Conservation (phyloP, 2,113 vertebrate genomes). For the Hirundichthys speculiger region DNA sequence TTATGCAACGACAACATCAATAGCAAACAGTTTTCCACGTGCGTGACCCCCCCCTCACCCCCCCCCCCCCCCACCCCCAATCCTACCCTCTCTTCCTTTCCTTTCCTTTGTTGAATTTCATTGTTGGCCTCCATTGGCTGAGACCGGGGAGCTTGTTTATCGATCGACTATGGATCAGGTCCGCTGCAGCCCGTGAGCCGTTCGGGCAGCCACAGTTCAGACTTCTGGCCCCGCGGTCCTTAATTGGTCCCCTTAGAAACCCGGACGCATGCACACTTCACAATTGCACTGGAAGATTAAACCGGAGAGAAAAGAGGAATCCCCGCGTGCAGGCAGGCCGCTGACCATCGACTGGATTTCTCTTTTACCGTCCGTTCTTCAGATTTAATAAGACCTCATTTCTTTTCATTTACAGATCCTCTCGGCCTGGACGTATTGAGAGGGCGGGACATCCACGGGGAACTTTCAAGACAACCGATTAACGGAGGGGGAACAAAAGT, state of each 20-base stretch:
- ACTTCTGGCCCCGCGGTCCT: slow-evolving; percentile 44
- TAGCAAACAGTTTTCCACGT: not conserved
- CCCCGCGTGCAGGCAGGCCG: slow-evolving; percentile 42
- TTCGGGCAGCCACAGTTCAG: slow-evolving; percentile 61
- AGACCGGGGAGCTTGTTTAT: slow-evolving; percentile 46
- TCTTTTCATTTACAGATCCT: slow-evolving; percentile 67
- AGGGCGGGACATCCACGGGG: slow-evolving; percentile 44
- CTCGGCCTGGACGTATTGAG: slow-evolving; percentile 56
- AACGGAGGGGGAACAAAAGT: slow-evolving; percentile 27
- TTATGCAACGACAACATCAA: no score
- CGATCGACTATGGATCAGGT: slow-evolving; percentile 60
- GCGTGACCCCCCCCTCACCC: not conserved
- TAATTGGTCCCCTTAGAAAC: slow-evolving; percentile 75
- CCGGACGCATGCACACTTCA: slow-evolving; percentile 44
- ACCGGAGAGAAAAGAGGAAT: slow-evolving; percentile 53
- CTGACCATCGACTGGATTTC: slow-evolving; percentile 70
- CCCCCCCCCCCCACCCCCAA: no score
- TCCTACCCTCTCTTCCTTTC: slow-evolving; percentile 9
- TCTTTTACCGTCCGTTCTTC: slow-evolving; percentile 55
- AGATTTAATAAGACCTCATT: slow-evolving; percentile 21
- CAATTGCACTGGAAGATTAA: slow-evolving; percentile 60
- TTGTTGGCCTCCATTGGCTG: slow-evolving; percentile 41
- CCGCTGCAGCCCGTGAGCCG: slow-evolving; percentile 54
- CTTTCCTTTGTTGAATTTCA: slow-evolving; percentile 14
- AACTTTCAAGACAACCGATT: slow-evolving; percentile 50